Evolutionary conservation across 2,113 vertebrate genomes (phyloP), one percentile per base, ranked within the genome.

Genomic region (Arvicanthis niloticus): DNA sequence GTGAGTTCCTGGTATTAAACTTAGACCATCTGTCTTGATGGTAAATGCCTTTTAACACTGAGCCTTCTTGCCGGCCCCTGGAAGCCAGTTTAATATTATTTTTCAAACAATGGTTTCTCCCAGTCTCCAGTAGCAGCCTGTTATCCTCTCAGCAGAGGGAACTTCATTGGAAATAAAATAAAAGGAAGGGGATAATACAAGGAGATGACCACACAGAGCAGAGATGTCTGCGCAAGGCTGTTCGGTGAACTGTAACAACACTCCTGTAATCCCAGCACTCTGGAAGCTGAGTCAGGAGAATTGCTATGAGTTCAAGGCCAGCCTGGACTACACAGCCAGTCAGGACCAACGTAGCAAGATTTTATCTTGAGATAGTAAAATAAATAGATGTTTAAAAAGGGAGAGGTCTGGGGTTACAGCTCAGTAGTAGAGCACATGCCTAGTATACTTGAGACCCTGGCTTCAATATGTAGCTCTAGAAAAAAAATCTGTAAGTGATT

Each of bases 101-200:
- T 9, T 68, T 73, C 72, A 17, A 87, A 89, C 34, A 86, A 53
- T 76, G n/a, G 16, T 93, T 85, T 45, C 53, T 60, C 53, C 77
- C 93, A 77, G n/a, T 72, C 7, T 16, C 51, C 7, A 8, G 12
- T 9, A 72, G 17, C 31, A 65, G n/a, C 58, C 81, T 40, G 4
- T 76, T 75, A 85, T 89, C 90, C 70, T 85, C 87, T 86, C 77
- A 86, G 58, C 51, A 90, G 26, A 93, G 88, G 91, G 93, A 92
- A 68, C 29, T 17, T 93, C 21, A 70, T 31, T 37, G n/a, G 76
- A 96, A 87, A 77, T 62, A 72, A 88, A 88, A 58, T 51, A 29
- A 96, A 91, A 51, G 22, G 86, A 73, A 80, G 31, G 37, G 48
- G 37, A 3, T 34, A 45, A 37, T 24, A 6, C 42, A 68, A 92